Evolutionary conservation across 2,888 invertebrate species (phyloP).

Genomic region (Caenorhabditis sulstoni): DNA sequence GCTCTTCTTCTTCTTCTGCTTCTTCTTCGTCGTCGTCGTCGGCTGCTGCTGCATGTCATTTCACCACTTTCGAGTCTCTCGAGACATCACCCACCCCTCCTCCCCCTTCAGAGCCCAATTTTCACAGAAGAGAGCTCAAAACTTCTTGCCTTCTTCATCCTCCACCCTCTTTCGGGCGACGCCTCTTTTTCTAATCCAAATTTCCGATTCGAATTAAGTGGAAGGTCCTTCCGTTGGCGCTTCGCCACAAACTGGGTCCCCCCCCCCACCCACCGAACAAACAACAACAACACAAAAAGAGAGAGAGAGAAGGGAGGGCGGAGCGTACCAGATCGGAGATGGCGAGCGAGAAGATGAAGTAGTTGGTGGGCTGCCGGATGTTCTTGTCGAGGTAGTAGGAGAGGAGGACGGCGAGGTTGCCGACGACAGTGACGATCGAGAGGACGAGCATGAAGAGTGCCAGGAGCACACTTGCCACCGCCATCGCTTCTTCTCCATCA

Average conservation of each 20-base stretch:
- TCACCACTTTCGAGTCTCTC: constrained; percentile 61
- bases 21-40: no score
- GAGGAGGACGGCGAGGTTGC: constrained; percentile 88
- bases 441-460: constrained; percentile 70
- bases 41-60: constrained; percentile 48
- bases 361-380: constrained; percentile 95
- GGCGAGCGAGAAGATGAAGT: constrained; percentile 98
- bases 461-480: constrained; percentile 56
- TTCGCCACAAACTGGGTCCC: no score
- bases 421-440: constrained; percentile 82
- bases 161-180: no score
- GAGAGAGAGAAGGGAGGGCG: constrained; percentile 8
- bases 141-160: not conserved
- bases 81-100: constrained; percentile 54
- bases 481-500: constrained; percentile 31
- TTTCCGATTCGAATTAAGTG: constrained; percentile 27
- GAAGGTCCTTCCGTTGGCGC: no score
- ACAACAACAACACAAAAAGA: not conserved
- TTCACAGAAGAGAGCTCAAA: constrained; percentile 8
- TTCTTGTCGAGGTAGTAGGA: constrained; percentile 80
- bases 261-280: not conserved
- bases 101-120: constrained; percentile 1
- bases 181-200: constrained; percentile 40
- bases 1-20: constrained; percentile 29
- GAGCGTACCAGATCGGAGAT: constrained; percentile 85